Percentiles rank a stretch among this genome's conserved stretches.
phyloP scores from a whole-genome alignment of 2,888 invertebrate species.

The Aphidoletes aphidimyza region DNA sequence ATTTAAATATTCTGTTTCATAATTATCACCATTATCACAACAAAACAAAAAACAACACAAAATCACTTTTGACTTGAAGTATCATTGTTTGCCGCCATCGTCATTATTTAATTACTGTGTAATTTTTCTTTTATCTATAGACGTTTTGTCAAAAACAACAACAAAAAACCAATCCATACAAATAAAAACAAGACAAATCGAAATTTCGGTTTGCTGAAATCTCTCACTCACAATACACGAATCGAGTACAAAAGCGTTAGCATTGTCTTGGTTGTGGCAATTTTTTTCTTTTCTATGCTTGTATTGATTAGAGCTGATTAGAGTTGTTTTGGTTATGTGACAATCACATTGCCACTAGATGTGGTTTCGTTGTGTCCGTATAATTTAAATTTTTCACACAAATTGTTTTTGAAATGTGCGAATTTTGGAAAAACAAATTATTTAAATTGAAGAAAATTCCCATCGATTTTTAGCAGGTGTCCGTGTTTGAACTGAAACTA shows the following conservation, averaged over 20 bases:
- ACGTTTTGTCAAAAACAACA: no score
- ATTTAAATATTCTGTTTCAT: neutral
- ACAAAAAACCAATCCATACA: neutral
- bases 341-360: neutral
- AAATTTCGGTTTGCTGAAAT: neutral
- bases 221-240: slow-evolving; percentile 2
- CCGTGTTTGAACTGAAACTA: slow-evolving; percentile 54
- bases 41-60: neutral
- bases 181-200: neutral
- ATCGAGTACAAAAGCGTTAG: neutral
- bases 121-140: no score
- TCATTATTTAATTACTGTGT: no score
- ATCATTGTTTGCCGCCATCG: neutral
- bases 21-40: slow-evolving; percentile 19
- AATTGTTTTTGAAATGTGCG: neutral
- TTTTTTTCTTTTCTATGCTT: neutral
- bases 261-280: slow-evolving; percentile 22
- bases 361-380: neutral
- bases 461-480: slow-evolving; percentile 50
- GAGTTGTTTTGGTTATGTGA: slow-evolving; percentile 31
- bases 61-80: neutral
- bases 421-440: slow-evolving; percentile 1
- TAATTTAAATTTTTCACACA: neutral
- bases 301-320: slow-evolving; percentile 41
- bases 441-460: slow-evolving; percentile 35